Evolutionary conservation across 1,140 invertebrate genomes (phyloP).

Genomic region (Rhagoletis zephyria): DNA sequence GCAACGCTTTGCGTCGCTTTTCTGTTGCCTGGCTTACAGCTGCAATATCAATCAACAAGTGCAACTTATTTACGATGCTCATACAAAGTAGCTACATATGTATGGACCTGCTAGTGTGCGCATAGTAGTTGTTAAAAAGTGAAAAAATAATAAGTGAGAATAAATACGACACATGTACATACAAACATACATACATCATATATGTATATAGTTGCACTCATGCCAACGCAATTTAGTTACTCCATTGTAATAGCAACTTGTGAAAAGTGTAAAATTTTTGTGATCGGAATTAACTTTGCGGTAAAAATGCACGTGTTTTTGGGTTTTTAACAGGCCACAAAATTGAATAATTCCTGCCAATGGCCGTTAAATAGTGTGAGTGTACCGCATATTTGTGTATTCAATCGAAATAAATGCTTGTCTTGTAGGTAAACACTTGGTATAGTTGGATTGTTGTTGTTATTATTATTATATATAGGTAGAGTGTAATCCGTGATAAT

Average conservation of each 20-base stretch:
- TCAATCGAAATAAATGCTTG: background rate
- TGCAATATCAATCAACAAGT: background rate
- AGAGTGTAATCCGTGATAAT: conserved; percentile 27
- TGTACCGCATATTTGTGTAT: background rate
- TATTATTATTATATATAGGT: background rate
- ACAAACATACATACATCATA: background rate
- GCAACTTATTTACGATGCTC: background rate
- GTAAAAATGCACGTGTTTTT: background rate
- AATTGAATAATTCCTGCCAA: background rate
- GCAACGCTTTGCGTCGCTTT: background rate
- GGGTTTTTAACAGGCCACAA: background rate
- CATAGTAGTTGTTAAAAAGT: conserved; percentile 17
- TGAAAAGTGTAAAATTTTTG: conserved; percentile 3
- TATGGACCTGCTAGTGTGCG: background rate
- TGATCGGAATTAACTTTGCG: background rate
- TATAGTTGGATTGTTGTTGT: background rate
- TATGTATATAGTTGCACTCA: background rate
- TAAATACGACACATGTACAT: background rate
- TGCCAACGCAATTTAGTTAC: background rate
- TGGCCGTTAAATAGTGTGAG: background rate
- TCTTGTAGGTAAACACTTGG: background rate
- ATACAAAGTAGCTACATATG: background rate
- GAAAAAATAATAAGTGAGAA: conserved; percentile 31
- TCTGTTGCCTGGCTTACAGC: background rate
- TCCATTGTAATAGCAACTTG: background rate